phyloP scores from a whole-genome alignment of 1,140 invertebrate species.

The Anoplolepis gracilipes region DNA sequence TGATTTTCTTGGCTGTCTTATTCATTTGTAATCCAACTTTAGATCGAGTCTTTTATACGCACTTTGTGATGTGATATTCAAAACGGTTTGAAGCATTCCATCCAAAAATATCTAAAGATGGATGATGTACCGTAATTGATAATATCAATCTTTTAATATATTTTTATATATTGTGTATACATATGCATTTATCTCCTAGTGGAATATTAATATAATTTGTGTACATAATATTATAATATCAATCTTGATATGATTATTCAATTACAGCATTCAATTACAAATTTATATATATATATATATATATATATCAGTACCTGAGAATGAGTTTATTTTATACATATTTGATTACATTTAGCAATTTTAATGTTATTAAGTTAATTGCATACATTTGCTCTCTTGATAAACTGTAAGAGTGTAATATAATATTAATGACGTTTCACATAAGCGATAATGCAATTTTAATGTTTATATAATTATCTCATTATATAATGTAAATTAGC shows the following conservation, averaged over 20 bases:
- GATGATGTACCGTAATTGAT: not conserved
- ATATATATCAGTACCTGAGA: no score
- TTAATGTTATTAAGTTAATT: slow-evolving; percentile 5
- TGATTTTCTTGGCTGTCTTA: not conserved
- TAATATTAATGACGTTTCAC: slow-evolving; percentile 1
- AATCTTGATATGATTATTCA: slow-evolving; percentile 2
- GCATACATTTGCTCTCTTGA: not conserved
- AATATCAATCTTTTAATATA: not conserved
- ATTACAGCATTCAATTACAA: slow-evolving; percentile 5
- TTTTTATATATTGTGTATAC: not conserved
- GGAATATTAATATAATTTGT: not conserved
- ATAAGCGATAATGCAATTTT: not conserved
- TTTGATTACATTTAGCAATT: not conserved
- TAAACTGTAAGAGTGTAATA: no score
- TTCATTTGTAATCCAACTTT: slow-evolving; percentile 32
- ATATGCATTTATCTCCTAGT: not conserved
- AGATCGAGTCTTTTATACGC: not conserved
- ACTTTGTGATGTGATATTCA: not conserved
- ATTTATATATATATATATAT: no score
- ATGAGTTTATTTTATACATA: not conserved
- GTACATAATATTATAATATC: not conserved
- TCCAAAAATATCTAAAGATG: not conserved
- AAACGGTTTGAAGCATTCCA: not conserved
- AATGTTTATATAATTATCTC: not conserved
- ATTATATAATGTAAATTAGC: not conserved